Evolutionary conservation across 2,888 invertebrate genomes (phyloP), one percentile per base, ranked within the genome.

Genomic region (Galerucella calmariensis): DNA sequence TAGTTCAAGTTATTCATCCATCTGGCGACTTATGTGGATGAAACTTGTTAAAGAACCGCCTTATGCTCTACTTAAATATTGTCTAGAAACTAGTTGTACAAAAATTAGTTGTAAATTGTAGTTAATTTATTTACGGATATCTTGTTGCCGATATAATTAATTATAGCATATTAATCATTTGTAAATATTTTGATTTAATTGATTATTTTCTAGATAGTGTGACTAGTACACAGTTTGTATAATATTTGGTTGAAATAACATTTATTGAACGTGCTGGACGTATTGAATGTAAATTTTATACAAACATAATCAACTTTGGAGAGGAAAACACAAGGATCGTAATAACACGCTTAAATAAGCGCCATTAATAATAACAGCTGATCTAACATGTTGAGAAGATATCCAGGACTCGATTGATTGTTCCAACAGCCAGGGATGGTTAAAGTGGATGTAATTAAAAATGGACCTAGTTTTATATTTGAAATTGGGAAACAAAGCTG

Each of bases 61-160:
- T 44, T 65, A 66, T 67, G 58, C 63, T 65, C 72, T 72, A 72
- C 66, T 67, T 72, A 72, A 16, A 72, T 72, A 72, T 72, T 72
- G 46, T 67, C 14, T 69, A 72, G 72, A 14, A 41, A 48, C 59
- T 72, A 72, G 72, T 66, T 75, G 75, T 75, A 75, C 75, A 75
- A 68, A 74, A 68, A 72, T 69, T 69, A 72, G 72, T 69, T 75
- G 75, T 68, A 75, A 69, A 75, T 72, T 75, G 65, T 74, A 74
- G 72, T 62, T 75, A 75, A 72, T 69, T 75, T 75, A 75, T 75
- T 75, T 67, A 72, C 44, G 24, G 59, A 66, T 56, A 66, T 58
- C 66, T 59, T 59, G 72, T 72, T 72, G 72, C 72, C 14, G 46
- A 59, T 67, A 70, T 56, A 56, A 56, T 56, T 16, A 16, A 56